Base-by-base conservation (phyloP, 2,113 vertebrate species). In the Dendrocopos noguchii region DNA sequence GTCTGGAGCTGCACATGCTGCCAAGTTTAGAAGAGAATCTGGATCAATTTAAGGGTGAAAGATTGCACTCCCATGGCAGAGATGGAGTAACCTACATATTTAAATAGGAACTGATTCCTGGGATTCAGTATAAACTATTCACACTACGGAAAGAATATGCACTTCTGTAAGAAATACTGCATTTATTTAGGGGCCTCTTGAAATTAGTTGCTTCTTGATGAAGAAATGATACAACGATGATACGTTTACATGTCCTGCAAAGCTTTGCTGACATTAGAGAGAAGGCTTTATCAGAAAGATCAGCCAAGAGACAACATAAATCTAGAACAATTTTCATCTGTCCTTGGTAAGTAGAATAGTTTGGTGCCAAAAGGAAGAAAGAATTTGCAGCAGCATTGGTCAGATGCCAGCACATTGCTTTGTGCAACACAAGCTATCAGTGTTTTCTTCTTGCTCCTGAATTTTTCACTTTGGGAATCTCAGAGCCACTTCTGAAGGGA, bases 401-500 rank as follows among this genome's bases (percentile, higher is more conserved):
- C 2, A 2, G 75, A 65, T 0, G 57, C 86, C 84, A 93, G 78
- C 42, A 63, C 0, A 4, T 60, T 82, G 84, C 81, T 90, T 25
- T 77, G 78, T 90, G 91, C 47, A 93, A 91, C 61, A 88, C 75
- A 81, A 81, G 50, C 81, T 60, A 87, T 86, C 80, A 85, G 64
- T 88, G 73, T 87, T 94, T 93, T 88, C 2, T 0, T 78, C 59
- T 87, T 50, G n/a, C 68, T 83, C 81, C 87, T 50, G 86, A 81
- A 84, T 92, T 87, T 96, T 77, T 91, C n/a, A 61, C 68, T 90
- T 90, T 9, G 77, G 80, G 78, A 82, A 84, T 88, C 75, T 64
- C 68, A 87, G 36, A 70, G 72, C 44, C 70, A 57, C 47, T 61
- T 81, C 65, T 94, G 50, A 90, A 76, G 46, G 61, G 17, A 86